Evolutionary conservation across 2,888 invertebrate genomes (phyloP).

Genomic region (Anthophora plumipes): DNA sequence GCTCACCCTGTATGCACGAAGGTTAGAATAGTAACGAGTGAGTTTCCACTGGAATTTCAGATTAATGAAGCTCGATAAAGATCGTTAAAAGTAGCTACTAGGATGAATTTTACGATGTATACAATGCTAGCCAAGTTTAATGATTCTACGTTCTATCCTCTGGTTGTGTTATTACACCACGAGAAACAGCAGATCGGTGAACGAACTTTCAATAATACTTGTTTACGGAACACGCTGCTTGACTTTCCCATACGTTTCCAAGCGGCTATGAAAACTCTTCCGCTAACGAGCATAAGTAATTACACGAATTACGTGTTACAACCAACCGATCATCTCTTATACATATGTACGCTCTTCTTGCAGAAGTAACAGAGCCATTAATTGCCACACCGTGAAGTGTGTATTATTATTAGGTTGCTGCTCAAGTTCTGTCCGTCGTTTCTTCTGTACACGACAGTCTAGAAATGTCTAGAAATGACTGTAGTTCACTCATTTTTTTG

Average conservation of each 20-base stretch:
- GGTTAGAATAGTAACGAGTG: too few species aligned
- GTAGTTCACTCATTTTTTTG: too few species aligned
- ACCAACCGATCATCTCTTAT: background rate
- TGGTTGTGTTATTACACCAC: constrained; percentile 41
- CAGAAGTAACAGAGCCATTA: constrained; percentile 6
- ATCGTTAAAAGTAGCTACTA: constrained; percentile 37
- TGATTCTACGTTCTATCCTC: constrained; percentile 25
- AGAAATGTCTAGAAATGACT: too few species aligned
- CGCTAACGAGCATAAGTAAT: constrained; percentile 28
- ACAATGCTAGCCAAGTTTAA: constrained; percentile 3
- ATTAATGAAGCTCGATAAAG: constrained; percentile 50
- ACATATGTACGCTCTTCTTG: constrained; percentile 20
- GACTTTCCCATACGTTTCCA: constrained; percentile 42
- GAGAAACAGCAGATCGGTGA: constrained; percentile 37
- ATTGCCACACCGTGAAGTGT: background rate
- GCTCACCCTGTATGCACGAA: too few species aligned
- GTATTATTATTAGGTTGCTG: background rate
- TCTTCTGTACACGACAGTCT: too few species aligned
- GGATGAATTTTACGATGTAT: constrained; percentile 1
- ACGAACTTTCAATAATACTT: constrained; percentile 50
- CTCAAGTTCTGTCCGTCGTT: too few species aligned
- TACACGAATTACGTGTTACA: background rate
- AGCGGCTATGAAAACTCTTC: constrained; percentile 15
- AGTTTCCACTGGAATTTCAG: constrained; percentile 21
- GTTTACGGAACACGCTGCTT: constrained; percentile 61